Percentiles rank a stretch among this genome's conserved stretches.
These are phyloP conservation scores for Pleuronectes platessa DNA, from an alignment of 2,113 vertebrate species.

Conservation along the genomic window DNA sequence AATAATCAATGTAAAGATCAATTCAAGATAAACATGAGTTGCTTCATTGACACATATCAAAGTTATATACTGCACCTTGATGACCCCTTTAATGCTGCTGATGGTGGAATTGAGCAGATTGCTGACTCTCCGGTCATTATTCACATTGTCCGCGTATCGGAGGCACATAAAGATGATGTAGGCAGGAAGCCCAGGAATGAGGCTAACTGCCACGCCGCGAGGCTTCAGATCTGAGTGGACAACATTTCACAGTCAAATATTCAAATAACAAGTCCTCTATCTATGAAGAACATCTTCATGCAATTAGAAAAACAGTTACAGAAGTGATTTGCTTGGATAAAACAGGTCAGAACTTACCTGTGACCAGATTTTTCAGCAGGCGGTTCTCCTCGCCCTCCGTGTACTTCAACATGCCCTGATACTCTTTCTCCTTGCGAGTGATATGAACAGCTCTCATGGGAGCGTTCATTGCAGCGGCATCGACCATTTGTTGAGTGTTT, in stretches of 20 bases:
- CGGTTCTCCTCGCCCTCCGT: conserved; percentile 90
- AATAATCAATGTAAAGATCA: neutral
- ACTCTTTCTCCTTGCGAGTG: conserved; percentile 94
- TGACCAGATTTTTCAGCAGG: conserved; percentile 91
- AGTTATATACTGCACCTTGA: conserved; percentile 85
- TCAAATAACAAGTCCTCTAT: neutral
- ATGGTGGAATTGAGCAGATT: conserved; percentile 92
- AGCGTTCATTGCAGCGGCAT: conserved; percentile 70
- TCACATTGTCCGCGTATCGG: conserved; percentile 92
- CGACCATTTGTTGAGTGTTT: conserved; percentile 80
- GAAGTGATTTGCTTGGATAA: neutral
- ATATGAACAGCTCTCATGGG: conserved; percentile 88
- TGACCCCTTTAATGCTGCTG: conserved; percentile 92
- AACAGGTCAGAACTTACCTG: conserved; percentile 79
- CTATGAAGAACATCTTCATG: neutral
- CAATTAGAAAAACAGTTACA: neutral
- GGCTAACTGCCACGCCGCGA: conserved; percentile 90
- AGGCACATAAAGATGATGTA: conserved; percentile 98
- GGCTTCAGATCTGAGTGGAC: conserved; percentile 89
- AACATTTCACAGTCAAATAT: conserved; percentile 1
- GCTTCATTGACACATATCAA: neutral
- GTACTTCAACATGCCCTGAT: conserved; percentile 96
- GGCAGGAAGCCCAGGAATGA: conserved; percentile 93
- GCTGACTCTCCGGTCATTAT: conserved; percentile 92
- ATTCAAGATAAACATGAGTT: neutral